These are phyloP conservation scores for Erebia ligea DNA, from an alignment of 2,888 invertebrate genomes.

Conservation along the genomic window DNA sequence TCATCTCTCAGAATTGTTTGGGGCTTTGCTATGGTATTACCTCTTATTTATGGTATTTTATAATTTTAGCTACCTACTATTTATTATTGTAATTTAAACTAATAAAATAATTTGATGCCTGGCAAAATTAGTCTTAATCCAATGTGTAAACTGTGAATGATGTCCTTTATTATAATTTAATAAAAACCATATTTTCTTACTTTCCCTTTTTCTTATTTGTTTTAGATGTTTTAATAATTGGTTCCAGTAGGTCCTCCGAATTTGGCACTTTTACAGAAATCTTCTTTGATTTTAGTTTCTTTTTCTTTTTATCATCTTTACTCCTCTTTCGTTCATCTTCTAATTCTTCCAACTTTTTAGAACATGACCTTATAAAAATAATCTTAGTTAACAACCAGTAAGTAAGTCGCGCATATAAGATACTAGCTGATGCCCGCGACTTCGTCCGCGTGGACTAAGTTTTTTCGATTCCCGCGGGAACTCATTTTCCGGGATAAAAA, in stretches of 20 bases:
- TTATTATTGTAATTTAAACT: too few relatives aligned
- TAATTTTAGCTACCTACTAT: too few relatives aligned
- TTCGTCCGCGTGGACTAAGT: too few relatives aligned
- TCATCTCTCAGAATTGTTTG: too few relatives aligned
- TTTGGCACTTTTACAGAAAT: slow-evolving; percentile 72
- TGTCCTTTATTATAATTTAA: background rate
- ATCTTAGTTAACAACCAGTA: background rate
- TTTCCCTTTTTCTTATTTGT: slow-evolving; percentile 78
- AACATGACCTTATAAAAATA: slow-evolving; percentile 81
- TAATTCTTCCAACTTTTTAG: slow-evolving; percentile 84
- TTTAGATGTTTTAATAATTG: slow-evolving; percentile 65
- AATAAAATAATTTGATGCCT: background rate
- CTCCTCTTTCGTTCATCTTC: slow-evolving; percentile 69
- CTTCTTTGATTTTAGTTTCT: slow-evolving; percentile 74
- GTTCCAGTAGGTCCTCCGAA: slow-evolving; percentile 66
- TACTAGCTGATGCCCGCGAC: too few relatives aligned
- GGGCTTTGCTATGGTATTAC: too few relatives aligned
- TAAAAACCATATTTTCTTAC: slow-evolving; percentile 57
- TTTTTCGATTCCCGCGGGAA: too few relatives aligned
- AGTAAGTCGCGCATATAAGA: background rate
- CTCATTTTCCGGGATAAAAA: too few relatives aligned
- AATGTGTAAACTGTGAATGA: background rate
- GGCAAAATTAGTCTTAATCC: background rate
- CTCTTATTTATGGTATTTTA: too few relatives aligned
- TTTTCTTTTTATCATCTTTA: slow-evolving; percentile 76